These are phyloP conservation scores for Ailurus styani DNA, from an alignment of 2,113 vertebrate genomes.

Conservation along the genomic window DNA sequence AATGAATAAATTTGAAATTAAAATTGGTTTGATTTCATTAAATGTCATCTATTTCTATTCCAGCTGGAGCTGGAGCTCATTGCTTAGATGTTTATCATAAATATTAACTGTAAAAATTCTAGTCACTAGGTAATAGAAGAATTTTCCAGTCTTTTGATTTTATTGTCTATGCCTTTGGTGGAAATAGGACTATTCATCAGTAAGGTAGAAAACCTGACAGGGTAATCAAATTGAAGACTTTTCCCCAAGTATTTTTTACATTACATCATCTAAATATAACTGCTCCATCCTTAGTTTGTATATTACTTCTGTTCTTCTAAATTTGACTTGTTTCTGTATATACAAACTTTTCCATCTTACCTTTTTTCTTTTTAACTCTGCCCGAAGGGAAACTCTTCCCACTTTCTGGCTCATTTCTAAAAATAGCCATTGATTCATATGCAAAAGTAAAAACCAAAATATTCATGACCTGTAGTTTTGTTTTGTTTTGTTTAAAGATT, in stretches of 20 bases:
- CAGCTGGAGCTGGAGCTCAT: background rate
- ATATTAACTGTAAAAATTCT: background rate
- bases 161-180: background rate
- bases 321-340: background rate
- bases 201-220: background rate
- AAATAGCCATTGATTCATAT: background rate
- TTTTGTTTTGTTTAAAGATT: no score
- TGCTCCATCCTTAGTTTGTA: background rate
- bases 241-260: background rate
- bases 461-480: background rate
- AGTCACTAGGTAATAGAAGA: background rate
- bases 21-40: background rate
- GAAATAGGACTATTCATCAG: background rate
- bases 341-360: background rate
- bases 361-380: background rate
- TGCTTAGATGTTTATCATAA: background rate
- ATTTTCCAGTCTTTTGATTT: background rate
- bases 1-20: background rate
- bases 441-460: background rate
- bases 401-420: background rate
- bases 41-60: background rate
- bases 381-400: background rate
- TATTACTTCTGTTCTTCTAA: background rate
- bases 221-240: background rate
- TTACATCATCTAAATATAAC: background rate